Evolutionary conservation across 2,113 vertebrate genomes (phyloP).

Genomic region (human): GRCh38 chrX:105753001-105753500

Average conservation of each 20-base stretch:
- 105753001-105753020: not conserved
- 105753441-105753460: conserved; percentile 66
- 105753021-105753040: not conserved
- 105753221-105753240: not conserved
- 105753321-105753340: not conserved
- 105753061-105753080: not conserved
- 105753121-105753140: not conserved
- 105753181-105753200: not conserved
- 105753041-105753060: not conserved
- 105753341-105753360: conserved; percentile 1
- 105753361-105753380: conserved; percentile 3
- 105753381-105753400: conserved; percentile 26
- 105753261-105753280: conserved; percentile 31
- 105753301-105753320: not conserved
- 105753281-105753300: conserved; percentile 24
- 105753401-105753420: conserved; percentile 56
- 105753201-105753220: not conserved
- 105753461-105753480: conserved; percentile 73
- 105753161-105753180: not conserved
- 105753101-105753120: not conserved
- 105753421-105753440: conserved; percentile 40
- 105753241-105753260: not conserved
- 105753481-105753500: conserved; percentile 56
- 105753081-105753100: not conserved
- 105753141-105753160: not conserved